Evolutionary conservation across 2,888 invertebrate genomes (phyloP).

Genomic region (Brachypalpus laphriformis): DNA sequence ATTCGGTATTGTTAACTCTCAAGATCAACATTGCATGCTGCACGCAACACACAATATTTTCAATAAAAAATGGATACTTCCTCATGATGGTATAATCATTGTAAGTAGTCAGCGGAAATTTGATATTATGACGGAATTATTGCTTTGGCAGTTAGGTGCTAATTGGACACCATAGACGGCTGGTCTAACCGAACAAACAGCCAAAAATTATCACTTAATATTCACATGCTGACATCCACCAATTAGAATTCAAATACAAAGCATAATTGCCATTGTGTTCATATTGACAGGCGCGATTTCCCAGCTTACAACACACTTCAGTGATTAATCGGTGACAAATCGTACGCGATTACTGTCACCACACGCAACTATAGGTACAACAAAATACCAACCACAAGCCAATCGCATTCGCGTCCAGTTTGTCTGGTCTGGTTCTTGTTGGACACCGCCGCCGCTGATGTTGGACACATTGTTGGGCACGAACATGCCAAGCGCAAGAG

Average conservation of each 20-base stretch:
- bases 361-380: constrained; percentile 41
- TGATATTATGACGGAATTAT: background rate
- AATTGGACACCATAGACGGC: background rate
- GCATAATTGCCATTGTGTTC: constrained; percentile 12
- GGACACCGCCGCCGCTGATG: constrained; percentile 28
- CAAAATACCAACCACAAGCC: constrained; percentile 59
- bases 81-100: background rate
- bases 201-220: background rate
- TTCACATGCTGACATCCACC: background rate
- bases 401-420: constrained; percentile 59
- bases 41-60: background rate
- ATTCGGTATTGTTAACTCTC: background rate
- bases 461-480: constrained; percentile 53
- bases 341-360: constrained; percentile 71
- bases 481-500: constrained; percentile 15
- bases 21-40: constrained; percentile 1
- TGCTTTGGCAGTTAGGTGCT: background rate
- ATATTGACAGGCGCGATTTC: background rate
- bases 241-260: constrained; percentile 28
- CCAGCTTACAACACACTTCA: constrained; percentile 7
- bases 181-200: background rate
- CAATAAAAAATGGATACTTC: background rate
- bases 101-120: background rate
- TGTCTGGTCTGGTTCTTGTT: constrained; percentile 51
- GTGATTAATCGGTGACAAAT: constrained; percentile 73